Percentiles rank a stretch among this genome's conserved stretches.
Evolutionary conservation across 2,797 vertebrate species (phyloP).

Genomic region (Acomys russatus): DNA sequence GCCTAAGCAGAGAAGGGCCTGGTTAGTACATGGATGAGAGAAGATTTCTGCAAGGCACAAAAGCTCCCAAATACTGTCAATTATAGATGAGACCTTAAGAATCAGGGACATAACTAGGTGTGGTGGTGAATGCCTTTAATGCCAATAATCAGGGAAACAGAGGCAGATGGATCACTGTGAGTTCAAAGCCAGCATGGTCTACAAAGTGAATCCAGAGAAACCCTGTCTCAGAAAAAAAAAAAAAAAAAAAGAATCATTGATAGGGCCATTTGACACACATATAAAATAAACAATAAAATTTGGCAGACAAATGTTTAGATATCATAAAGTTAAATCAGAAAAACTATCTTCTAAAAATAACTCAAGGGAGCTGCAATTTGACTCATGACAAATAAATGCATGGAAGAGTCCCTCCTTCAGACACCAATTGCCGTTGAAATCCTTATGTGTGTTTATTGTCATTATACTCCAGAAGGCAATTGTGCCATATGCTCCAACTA

Average conservation of each 20-base stretch:
- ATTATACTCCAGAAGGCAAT: neutral
- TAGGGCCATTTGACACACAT: conserved; percentile 5
- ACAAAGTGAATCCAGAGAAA: too few relatives aligned
- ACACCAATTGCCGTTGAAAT: neutral
- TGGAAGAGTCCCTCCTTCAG: neutral
- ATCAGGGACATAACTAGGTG: neutral
- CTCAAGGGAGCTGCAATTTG: neutral
- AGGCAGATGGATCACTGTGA: too few relatives aligned
- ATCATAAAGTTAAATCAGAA: conserved; percentile 48
- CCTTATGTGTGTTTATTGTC: neutral
- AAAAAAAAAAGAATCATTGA: too few relatives aligned
- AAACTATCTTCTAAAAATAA: neutral
- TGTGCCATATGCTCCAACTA: neutral
- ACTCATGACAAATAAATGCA: conserved; percentile 6
- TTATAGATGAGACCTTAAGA: neutral
- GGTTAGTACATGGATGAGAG: neutral
- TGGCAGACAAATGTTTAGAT: neutral
- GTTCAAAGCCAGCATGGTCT: too few relatives aligned
- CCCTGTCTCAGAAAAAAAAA: too few relatives aligned
- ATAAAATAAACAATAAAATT: neutral
- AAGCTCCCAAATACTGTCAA: neutral
- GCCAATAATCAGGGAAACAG: too few relatives aligned
- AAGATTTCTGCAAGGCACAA: neutral
- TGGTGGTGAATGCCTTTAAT: too few relatives aligned
- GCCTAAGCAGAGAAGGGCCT: neutral